These are phyloP conservation scores for Ditula angustiorana DNA, from an alignment of 2,888 invertebrate genomes.

Conservation along the genomic window DNA sequence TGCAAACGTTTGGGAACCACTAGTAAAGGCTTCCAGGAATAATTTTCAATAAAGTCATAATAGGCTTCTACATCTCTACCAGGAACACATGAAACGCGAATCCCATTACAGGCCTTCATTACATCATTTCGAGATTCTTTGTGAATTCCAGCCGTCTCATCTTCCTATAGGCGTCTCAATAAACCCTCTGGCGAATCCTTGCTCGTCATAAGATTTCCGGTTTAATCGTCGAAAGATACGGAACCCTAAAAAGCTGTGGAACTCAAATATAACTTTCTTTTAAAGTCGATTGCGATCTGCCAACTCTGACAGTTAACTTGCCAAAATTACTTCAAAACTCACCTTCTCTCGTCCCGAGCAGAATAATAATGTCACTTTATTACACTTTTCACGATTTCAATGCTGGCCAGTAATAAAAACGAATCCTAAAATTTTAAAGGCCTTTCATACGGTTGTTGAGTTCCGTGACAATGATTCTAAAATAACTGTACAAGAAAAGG, in stretches of 20 bases:
- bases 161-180: slow-evolving; percentile 19
- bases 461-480: background rate
- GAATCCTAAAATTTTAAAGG: slow-evolving; percentile 6
- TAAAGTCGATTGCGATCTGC: slow-evolving; percentile 31
- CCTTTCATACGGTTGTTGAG: background rate
- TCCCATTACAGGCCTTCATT: slow-evolving; percentile 11
- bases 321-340: slow-evolving; percentile 32
- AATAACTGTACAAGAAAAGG: background rate
- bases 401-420: slow-evolving; percentile 7
- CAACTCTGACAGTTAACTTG: slow-evolving; percentile 21
- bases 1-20: too few species aligned
- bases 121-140: slow-evolving; percentile 16
- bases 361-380: slow-evolving; percentile 34
- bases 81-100: background rate
- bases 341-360: slow-evolving; percentile 6
- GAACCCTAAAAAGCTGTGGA: slow-evolving; percentile 30
- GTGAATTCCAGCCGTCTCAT: slow-evolving; percentile 16
- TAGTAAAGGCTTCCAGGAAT: background rate
- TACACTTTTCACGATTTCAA: slow-evolving; percentile 26
- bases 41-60: slow-evolving; percentile 1
- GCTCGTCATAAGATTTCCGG: slow-evolving; percentile 11
- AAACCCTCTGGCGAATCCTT: slow-evolving; percentile 1
- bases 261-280: slow-evolving; percentile 36
- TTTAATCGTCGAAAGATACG: slow-evolving; percentile 23
- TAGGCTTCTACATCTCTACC: background rate